phyloP scores from a whole-genome alignment of 2,797 vertebrate genomes.

The Gambelia wislizenii region DNA sequence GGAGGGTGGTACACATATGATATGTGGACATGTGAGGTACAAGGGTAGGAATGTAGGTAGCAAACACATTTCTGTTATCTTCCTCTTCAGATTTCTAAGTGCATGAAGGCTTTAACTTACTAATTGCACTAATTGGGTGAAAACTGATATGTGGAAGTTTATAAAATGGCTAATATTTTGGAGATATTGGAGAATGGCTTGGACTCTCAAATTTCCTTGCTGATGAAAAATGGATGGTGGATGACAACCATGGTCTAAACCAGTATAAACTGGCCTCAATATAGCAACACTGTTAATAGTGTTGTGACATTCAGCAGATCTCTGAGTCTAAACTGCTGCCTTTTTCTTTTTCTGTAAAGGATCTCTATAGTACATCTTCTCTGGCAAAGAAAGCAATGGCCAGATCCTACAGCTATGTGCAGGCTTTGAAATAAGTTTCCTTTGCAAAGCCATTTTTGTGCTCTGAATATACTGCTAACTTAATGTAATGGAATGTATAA shows the following conservation, averaged over 20 bases:
- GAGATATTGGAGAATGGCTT: not conserved
- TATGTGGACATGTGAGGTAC: not conserved
- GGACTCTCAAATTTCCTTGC: not conserved
- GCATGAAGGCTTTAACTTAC: not conserved
- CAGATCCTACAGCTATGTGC: not conserved
- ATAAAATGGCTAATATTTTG: not conserved
- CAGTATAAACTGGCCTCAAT: not conserved
- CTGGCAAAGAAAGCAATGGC: not conserved
- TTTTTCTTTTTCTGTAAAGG: not conserved
- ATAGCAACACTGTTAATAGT: not conserved
- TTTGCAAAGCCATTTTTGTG: slow-evolving; percentile 1
- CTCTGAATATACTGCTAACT: slow-evolving; percentile 5
- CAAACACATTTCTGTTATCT: too few species aligned
- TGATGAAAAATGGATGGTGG: not conserved
- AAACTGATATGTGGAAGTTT: not conserved
- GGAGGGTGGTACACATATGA: too few species aligned
- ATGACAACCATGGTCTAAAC: not conserved
- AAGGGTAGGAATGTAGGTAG: not conserved
- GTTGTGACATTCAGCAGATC: not conserved
- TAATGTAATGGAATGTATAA: not conserved
- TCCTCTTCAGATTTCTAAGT: not conserved
- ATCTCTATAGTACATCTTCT: not conserved
- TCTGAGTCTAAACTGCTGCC: not conserved
- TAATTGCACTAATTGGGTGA: not conserved
- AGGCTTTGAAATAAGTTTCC: not conserved